Evolutionary conservation across 2,113 vertebrate genomes (phyloP).

Genomic region (Cyanoramphus novaezelandiae): DNA sequence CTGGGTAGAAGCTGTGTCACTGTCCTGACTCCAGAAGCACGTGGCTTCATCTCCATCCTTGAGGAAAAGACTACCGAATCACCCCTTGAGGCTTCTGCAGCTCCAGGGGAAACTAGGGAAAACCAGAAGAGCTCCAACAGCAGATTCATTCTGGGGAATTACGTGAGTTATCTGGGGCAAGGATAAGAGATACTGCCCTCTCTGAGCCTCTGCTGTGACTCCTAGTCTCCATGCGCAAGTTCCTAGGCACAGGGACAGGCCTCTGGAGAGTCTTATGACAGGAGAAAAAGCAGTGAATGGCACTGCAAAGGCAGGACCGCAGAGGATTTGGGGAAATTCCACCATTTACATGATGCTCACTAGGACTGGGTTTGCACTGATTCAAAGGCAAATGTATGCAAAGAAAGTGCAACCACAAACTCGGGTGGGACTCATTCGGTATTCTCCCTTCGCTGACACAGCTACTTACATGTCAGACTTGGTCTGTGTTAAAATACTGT

Average conservation of each 20-base stretch:
- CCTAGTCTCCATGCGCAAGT: background rate
- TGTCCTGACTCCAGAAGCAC: background rate
- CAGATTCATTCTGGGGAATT: background rate
- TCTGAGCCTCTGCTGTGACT: background rate
- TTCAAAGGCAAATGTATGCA: background rate
- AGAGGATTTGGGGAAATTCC: background rate
- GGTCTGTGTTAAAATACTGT: background rate
- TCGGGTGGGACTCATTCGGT: background rate
- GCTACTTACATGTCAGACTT: background rate
- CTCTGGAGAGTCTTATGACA: background rate
- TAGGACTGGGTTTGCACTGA: background rate
- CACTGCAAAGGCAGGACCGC: background rate
- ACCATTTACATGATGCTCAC: background rate
- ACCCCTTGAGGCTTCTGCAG: background rate
- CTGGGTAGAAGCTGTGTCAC: background rate
- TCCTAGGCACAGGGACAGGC: background rate
- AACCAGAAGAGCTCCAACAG: background rate
- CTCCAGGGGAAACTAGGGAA: too few species aligned
- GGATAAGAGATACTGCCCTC: background rate
- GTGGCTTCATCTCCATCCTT: background rate
- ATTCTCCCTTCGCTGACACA: background rate
- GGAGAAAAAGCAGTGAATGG: background rate
- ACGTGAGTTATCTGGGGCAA: rapidly evolving
- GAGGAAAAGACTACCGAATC: background rate
- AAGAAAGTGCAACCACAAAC: background rate